Conservation (phyloP, 92 coral and sea anemone species). For the Paramuricea clavata region DNA sequence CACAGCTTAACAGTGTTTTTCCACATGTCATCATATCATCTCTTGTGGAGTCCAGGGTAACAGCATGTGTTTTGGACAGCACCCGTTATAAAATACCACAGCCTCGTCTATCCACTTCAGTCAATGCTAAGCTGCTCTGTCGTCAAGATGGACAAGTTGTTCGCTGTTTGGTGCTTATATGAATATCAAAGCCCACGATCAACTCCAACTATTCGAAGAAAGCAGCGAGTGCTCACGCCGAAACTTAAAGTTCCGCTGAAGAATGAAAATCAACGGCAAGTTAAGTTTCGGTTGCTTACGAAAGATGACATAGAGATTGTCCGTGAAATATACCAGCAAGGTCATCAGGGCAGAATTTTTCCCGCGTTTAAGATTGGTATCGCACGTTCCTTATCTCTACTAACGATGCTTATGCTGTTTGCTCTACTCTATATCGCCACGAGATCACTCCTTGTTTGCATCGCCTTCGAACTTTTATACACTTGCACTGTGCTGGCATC, state of each 20-base stretch:
- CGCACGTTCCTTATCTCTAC: conserved; percentile 1
- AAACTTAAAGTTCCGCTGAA: conserved; percentile 29
- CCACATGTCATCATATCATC: conserved; percentile 29
- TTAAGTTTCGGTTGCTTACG: conserved; percentile 37
- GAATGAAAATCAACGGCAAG: conserved; percentile 22
- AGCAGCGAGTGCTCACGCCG: conserved; percentile 23
- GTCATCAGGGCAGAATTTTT: conserved; percentile 43
- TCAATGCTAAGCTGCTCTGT: conserved; percentile 13
- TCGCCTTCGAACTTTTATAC: conserved; percentile 38
- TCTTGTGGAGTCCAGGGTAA: conserved; percentile 29
- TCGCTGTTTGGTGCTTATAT: conserved; percentile 52
- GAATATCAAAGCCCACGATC: conserved; percentile 52
- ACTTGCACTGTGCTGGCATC: conserved; percentile 60
- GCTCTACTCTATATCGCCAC: conserved; percentile 18
- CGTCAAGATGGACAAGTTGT: conserved; percentile 49
- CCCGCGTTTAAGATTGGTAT: conserved; percentile 43
- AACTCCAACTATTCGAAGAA: conserved; percentile 41
- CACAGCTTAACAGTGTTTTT: conserved; percentile 26
- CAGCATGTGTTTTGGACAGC: conserved; percentile 41
- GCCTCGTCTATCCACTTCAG: background rate
- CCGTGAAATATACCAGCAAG: conserved; percentile 41
- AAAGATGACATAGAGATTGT: conserved; percentile 49
- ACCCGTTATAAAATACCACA: conserved; percentile 55
- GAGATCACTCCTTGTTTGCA: conserved; percentile 29
- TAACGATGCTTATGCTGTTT: conserved; percentile 25